These are phyloP conservation scores for Zoanthus solanderi DNA, from an alignment of 92 coral and sea anemone genomes.

Conservation along the genomic window DNA sequence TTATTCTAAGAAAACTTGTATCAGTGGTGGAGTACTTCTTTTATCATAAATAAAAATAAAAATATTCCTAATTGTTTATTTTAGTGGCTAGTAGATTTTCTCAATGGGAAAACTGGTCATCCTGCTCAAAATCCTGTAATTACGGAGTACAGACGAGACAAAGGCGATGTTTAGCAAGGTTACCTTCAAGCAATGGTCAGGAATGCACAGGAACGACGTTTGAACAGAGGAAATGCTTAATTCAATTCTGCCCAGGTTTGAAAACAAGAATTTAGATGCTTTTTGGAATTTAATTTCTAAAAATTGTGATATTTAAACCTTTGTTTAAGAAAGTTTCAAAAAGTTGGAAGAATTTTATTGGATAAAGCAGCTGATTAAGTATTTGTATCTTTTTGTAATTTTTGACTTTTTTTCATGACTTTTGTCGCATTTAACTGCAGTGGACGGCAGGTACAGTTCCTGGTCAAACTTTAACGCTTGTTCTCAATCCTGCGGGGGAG, in stretches of 20 bases:
- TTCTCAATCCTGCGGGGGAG: constrained; percentile 73
- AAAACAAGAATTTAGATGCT: neutral
- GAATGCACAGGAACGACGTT: neutral
- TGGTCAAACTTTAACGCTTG: constrained; percentile 80
- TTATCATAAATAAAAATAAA: neutral
- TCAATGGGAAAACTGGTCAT: constrained; percentile 43
- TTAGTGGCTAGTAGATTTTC: constrained; percentile 11
- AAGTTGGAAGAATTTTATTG: neutral
- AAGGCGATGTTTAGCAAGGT: neutral
- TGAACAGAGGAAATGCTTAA: constrained; percentile 29
- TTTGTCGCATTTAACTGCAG: constrained; percentile 26
- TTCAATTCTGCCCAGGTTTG: constrained; percentile 47
- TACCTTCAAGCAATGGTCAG: neutral
- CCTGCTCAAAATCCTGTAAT: constrained; percentile 33
- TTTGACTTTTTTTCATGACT: neutral
- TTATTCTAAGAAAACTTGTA: too few species aligned
- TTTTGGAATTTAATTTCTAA: neutral
- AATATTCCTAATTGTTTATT: neutral
- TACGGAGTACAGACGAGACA: constrained; percentile 29
- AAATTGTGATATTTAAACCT: neutral
- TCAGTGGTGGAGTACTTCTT: neutral
- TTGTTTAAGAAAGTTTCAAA: neutral
- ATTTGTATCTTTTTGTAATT: neutral
- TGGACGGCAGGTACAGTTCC: constrained; percentile 70
- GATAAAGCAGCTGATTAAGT: neutral